These are phyloP conservation scores for Sturnus vulgaris DNA, from an alignment of 2,113 vertebrate species.

Conservation along the genomic window DNA sequence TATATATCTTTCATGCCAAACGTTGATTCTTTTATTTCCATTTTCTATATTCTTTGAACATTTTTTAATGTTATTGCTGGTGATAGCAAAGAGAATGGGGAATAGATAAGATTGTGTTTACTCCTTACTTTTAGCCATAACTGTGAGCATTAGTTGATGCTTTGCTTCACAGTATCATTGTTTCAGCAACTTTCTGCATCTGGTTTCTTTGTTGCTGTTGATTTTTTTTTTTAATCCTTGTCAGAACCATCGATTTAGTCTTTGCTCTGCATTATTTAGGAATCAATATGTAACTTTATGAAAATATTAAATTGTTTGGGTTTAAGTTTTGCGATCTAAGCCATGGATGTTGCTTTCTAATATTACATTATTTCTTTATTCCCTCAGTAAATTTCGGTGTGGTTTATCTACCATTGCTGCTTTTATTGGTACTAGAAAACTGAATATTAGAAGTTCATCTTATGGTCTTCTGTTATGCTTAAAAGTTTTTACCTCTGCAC, in stretches of 20 bases:
- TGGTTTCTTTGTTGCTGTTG: slow-evolving; percentile 1
- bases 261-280: slow-evolving; percentile 1
- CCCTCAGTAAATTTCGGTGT: background rate
- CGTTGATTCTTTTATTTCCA: slow-evolving; percentile 19
- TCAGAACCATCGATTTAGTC: background rate
- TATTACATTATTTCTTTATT: background rate
- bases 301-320: slow-evolving; percentile 37
- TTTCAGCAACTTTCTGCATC: slow-evolving; percentile 23
- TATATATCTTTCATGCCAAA: slow-evolving; percentile 5
- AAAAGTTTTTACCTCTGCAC: background rate
- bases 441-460: background rate
- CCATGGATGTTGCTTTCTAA: background rate
- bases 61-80: slow-evolving; percentile 16
- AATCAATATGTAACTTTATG: slow-evolving; percentile 32
- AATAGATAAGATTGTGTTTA: background rate
- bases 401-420: background rate
- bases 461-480: background rate
- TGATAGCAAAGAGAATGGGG: background rate
- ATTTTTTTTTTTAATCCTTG: slow-evolving; percentile 14
- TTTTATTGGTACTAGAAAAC: background rate
- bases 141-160: background rate
- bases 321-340: background rate
- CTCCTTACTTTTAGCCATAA: background rate
- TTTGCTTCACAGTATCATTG: background rate
- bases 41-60: slow-evolving; percentile 37